Evolutionary conservation across 2,113 vertebrate species (phyloP), one percentile per base, ranked within the genome.

Genomic region (Paraplagusia blochii): DNA sequence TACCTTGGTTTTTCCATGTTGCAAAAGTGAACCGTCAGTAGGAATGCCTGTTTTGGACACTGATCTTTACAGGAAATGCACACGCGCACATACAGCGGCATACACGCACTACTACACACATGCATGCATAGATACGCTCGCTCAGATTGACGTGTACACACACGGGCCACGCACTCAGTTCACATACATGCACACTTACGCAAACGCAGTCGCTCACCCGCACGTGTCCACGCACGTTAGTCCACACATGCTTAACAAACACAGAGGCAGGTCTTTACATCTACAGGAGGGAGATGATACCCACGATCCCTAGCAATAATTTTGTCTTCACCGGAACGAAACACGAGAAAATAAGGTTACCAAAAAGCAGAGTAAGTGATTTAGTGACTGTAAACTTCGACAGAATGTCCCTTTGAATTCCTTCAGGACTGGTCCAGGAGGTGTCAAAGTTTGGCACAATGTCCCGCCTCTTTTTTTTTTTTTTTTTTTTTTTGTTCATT

Each of bases 381-480:
- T 76, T 57, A 61, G 74, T 83, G 67, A 63, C 80, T 49, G 60
- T 87, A 89, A 89, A 85, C 73, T 74, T 84, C 19, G 58, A 85
- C 85, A 69, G 47, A 72, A 81, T 57, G 38, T 83, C 74, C 76
- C 64, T 53, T 74, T 63, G 74, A 76, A 76, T 84, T 82, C 85
- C 77, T 80, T 45, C 49, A 65, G 77, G 80, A 76, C 69, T 74
- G 69, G 79, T 80, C 77, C 79, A 54, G 36, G 70, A 80, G 80
- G 82, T 86, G 83, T 84, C 74, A 80, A 87, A 77, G 82, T 90
- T 92, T 91, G 90, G 90, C 90, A 92, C 88, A 80, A 86, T 70
- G 77, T 83, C 74, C 71, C 46, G 45, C 82, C 62, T 69, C 59
- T 77, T 63, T 63, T 72, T 44, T 73, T 44, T 65, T 63, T 63